Conservation (phyloP, 2,797 vertebrate species). For the Sebastes nivosus region DNA sequence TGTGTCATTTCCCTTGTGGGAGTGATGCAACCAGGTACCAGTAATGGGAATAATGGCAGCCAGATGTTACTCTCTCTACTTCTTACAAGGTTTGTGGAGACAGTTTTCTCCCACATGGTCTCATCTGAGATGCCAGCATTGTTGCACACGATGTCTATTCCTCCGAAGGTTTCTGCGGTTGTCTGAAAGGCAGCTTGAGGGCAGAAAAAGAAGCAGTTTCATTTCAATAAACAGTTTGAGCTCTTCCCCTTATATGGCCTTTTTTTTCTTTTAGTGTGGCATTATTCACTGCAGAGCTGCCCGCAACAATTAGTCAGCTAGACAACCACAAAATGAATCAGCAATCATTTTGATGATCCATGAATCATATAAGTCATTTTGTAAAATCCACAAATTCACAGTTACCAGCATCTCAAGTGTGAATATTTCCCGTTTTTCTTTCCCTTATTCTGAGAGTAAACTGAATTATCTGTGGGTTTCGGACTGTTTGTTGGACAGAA, state of each 20-base stretch:
- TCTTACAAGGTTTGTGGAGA: constrained; percentile 81
- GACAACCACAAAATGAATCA: background rate
- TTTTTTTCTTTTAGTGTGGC: too few species aligned
- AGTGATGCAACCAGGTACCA: background rate
- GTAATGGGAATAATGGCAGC: background rate
- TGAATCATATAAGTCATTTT: background rate
- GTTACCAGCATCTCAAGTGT: background rate
- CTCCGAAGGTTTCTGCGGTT: constrained; percentile 63
- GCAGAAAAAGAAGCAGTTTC: background rate
- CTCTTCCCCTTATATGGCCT: background rate
- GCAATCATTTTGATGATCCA: background rate
- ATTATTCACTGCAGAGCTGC: background rate
- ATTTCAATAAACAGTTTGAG: background rate
- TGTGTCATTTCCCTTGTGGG: background rate
- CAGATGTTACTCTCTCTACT: background rate
- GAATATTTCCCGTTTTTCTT: background rate
- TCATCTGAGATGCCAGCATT: constrained; percentile 83
- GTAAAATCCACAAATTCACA: background rate
- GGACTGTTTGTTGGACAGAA: background rate
- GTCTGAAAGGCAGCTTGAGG: constrained; percentile 75
- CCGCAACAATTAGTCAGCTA: background rate
- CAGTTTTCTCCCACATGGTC: constrained; percentile 68
- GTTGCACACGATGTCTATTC: constrained; percentile 81
- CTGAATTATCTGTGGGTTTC: background rate
- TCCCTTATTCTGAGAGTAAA: background rate